Evolutionary conservation across 2,797 vertebrate genomes (phyloP), one percentile per base, ranked within the genome.

Genomic region (Rhynchotus rufescens): DNA sequence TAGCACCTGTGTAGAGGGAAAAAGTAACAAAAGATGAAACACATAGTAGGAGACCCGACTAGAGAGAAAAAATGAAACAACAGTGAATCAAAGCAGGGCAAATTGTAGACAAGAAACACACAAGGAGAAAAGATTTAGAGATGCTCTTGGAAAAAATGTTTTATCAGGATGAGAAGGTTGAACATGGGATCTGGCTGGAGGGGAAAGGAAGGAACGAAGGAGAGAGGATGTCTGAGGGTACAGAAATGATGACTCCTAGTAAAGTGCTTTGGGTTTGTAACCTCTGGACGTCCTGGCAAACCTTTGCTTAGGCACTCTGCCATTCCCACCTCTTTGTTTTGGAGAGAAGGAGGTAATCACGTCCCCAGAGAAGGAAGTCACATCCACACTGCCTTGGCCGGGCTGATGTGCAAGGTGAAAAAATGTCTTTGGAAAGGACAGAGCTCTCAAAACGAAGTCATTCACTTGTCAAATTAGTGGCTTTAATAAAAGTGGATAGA

Each of bases 381-480:
- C 54, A 42, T 51, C 38, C 20, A 40, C 44, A 38, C 34, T 0
- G 9, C 71, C 61, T 68, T 80, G 82, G 51, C 67, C 52, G 38
- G 0, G 5, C 73, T 86, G 84, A 45, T 38, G 71, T 61, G 34
- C 2, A 4, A 91, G 51, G 44, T 78, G 42, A 84, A 91, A 88
- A 85, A 77, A 38, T 20, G 38, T 34, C 81, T 67, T 76, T 47
- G 76, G 52, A 79, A 89, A 94, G 88, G 84, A 93, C 86, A 95
- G 88, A 86, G 42, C 61, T 88, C 84, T 94, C 88, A 89, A 93
- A 93, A 93, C 76, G 71, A 77, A 96, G 67, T 85, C 76, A 81
- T 85, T 95, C 94, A 71, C 84, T 93, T 96, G 92, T 93, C 90
- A 88, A 90, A 96, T 96, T 93, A 94, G 84, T 74, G 65, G 45